phyloP scores from a whole-genome alignment of 2,888 invertebrate genomes.

The Drepanosiphum platanoidis region DNA sequence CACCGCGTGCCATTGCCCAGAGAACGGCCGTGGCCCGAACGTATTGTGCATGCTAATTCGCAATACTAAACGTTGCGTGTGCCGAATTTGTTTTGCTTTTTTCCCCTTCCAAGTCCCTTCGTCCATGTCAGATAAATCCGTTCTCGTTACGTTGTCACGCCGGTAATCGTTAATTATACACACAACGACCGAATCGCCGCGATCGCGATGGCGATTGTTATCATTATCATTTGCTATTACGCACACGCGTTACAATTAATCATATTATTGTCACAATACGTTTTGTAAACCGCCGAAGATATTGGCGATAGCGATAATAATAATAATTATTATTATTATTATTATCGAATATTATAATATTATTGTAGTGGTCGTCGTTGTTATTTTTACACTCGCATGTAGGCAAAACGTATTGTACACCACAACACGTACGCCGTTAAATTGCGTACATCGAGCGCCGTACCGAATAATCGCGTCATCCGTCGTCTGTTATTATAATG shows the following conservation, averaged over 20 bases:
- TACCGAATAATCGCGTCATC: not conserved
- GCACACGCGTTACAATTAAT: not conserved
- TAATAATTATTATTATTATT: not conserved
- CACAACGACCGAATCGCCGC: not conserved
- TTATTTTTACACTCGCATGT: not conserved
- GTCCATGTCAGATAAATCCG: not conserved
- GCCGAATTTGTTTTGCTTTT: not conserved
- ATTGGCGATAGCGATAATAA: not conserved
- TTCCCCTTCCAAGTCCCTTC: not conserved
- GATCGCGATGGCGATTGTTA: not conserved
- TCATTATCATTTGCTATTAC: not conserved
- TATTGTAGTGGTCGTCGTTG: not conserved
- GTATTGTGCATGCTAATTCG: not conserved
- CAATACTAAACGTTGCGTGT: not conserved
- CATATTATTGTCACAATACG: too few species aligned
- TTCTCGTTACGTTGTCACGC: not conserved
- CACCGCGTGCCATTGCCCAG: not conserved
- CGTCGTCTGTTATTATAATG: not conserved
- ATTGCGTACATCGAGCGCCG: slow-evolving; percentile 50
- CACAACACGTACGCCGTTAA: slow-evolving; percentile 37
- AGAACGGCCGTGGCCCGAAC: not conserved
- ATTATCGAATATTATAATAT: not conserved
- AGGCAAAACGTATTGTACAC: slow-evolving; percentile 6
- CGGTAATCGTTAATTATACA: not conserved
- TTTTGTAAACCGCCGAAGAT: too few species aligned